These are phyloP conservation scores for Diplazon laetatorius DNA, from an alignment of 2,888 invertebrate genomes.

Conservation along the genomic window DNA sequence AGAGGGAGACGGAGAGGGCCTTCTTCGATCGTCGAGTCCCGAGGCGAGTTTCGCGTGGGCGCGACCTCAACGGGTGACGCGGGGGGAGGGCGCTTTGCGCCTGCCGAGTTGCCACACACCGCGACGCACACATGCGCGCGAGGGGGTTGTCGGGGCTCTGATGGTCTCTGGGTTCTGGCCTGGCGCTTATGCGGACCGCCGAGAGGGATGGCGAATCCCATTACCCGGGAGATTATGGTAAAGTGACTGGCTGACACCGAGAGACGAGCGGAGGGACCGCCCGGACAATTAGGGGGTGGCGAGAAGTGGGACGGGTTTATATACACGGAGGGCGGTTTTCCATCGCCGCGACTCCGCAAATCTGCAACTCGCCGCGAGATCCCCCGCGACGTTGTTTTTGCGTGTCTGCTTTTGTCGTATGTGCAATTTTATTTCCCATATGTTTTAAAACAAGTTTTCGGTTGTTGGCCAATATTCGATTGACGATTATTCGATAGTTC, in stretches of 20 bases:
- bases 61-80: slow-evolving; percentile 53
- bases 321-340: slow-evolving; percentile 72
- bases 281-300: slow-evolving; percentile 65
- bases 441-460: slow-evolving; percentile 11
- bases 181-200: slow-evolving; percentile 31
- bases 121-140: too few species aligned
- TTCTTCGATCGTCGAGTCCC: slow-evolving; percentile 64
- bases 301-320: slow-evolving; percentile 75
- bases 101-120: slow-evolving; percentile 34
- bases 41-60: slow-evolving; percentile 60
- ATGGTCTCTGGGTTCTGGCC: slow-evolving; percentile 35
- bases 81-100: slow-evolving; percentile 59
- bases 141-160: too few species aligned
- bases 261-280: slow-evolving; percentile 63
- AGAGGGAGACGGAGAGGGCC: slow-evolving; percentile 38
- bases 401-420: not conserved
- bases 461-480: slow-evolving; percentile 7
- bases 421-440: too few species aligned
- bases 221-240: slow-evolving; percentile 76
- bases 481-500: slow-evolving; percentile 6
- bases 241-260: slow-evolving; percentile 74
- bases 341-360: slow-evolving; percentile 56
- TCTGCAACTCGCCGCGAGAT: slow-evolving; percentile 42
- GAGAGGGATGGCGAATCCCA: slow-evolving; percentile 70
- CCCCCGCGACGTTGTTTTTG: too few species aligned